Percentiles rank a stretch among this genome's conserved stretches.
phyloP scores from a whole-genome alignment of 2,797 vertebrate genomes.

The Euthynnus affinis region DNA sequence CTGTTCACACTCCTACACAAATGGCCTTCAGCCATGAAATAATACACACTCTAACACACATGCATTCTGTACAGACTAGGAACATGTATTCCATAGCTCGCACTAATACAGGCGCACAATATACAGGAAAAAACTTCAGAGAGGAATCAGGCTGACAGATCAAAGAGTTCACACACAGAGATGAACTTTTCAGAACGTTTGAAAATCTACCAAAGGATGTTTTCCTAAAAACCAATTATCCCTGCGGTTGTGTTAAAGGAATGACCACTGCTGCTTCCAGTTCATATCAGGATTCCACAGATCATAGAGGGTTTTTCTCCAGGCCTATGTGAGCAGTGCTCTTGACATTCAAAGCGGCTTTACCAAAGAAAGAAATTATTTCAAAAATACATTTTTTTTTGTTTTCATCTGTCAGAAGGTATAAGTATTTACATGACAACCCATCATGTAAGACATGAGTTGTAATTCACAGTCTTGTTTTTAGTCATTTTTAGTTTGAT shows the following conservation, averaged over 20 bases:
- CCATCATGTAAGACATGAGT: constrained; percentile 10
- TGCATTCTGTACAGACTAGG: constrained; percentile 36
- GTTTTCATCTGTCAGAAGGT: constrained; percentile 47
- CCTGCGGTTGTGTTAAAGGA: constrained; percentile 56
- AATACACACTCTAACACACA: constrained; percentile 50
- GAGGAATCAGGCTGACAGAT: constrained; percentile 67
- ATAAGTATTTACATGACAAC: constrained; percentile 44
- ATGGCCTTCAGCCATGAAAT: constrained; percentile 56
- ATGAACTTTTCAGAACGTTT: constrained; percentile 68
- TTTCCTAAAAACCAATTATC: constrained; percentile 65
- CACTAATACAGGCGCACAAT: constrained; percentile 50
- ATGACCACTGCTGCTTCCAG: constrained; percentile 66
- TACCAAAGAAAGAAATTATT: not conserved
- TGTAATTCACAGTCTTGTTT: constrained; percentile 25
- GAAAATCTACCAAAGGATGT: constrained; percentile 65
- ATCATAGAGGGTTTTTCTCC: constrained; percentile 21
- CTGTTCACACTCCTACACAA: constrained; percentile 57
- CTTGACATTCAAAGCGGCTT: constrained; percentile 45
- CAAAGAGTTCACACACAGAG: constrained; percentile 59
- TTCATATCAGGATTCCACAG: constrained; percentile 64
- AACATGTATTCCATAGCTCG: constrained; percentile 27
- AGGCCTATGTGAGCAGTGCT: not conserved
- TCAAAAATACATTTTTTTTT: constrained; percentile 41
- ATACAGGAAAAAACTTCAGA: constrained; percentile 54
- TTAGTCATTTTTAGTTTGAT: constrained; percentile 50